A percentile compares a stretch with the other conserved stretches of the same genome.
phyloP scores from a whole-genome alignment of 2,113 vertebrate species.

The Plecturocebus donacophilus region DNA sequence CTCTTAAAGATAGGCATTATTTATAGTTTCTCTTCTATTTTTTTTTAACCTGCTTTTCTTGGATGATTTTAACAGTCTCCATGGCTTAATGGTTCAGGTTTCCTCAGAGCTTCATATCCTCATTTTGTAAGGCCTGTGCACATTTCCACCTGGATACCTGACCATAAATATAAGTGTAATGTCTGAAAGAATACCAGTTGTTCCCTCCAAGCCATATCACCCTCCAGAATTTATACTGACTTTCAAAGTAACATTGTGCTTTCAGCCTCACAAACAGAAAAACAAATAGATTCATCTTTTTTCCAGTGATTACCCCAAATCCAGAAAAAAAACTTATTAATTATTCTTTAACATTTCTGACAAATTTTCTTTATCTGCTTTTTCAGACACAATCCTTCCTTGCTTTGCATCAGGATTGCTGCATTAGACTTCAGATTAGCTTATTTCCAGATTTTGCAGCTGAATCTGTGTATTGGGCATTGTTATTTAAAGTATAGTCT shows the following conservation, averaged over 20 bases:
- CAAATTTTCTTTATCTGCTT: neutral
- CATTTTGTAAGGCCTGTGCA: neutral
- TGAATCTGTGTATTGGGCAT: neutral
- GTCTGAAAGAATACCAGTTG: neutral
- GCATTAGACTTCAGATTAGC: neutral
- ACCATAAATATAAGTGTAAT: neutral
- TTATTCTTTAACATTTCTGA: neutral
- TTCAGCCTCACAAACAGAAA: neutral
- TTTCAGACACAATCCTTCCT: neutral
- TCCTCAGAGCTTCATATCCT: neutral
- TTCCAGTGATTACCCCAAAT: neutral
- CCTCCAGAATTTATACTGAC: neutral
- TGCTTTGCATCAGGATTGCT: neutral
- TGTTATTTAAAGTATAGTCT: neutral
- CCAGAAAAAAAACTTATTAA: neutral
- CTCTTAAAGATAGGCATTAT: neutral
- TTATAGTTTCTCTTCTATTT: neutral
- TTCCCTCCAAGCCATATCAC: neutral
- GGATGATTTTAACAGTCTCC: neutral
- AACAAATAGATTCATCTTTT: neutral
- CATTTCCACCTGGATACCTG: neutral
- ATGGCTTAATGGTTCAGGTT: neutral
- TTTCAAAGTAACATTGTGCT: neutral
- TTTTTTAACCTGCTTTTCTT: neutral
- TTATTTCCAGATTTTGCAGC: neutral